Evolutionary conservation across 2,113 vertebrate genomes (phyloP), one percentile per base, ranked within the genome.

Genomic region (Ondatra zibethicus): DNA sequence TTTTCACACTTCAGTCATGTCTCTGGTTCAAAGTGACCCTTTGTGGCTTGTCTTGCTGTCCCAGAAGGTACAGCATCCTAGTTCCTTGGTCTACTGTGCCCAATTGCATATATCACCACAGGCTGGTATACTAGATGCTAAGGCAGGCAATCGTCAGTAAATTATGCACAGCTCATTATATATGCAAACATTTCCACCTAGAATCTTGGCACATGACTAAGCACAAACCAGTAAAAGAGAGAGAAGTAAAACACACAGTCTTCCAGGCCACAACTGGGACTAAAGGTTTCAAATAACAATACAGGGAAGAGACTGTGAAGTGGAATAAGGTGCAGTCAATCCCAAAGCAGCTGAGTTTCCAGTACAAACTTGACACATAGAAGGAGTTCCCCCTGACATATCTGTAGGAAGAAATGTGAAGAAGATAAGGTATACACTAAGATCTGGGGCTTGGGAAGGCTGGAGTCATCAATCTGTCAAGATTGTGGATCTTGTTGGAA

Each of bases 261-360:
- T 39, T 10, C n/a, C 84, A 58, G 16, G 36, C 3, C 23, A 17
- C 29, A 27, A 5, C 13, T 47, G 61, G 7, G 33, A 85, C 27
- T 31, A 86, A 58, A 29, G 36, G 31, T 77, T 55, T 86, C 36
- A 63, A n/a, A 65, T 45, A 88, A 73, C 1, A n/a, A 6, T 9
- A 50, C 17, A 76, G 47, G 17, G 88, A 63, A 81, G 4, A 14
- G 5, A n/a, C 1, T 81, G 33, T 73, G 19, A 66, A 12, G 4
- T 25, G 12, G 29, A 27, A 31, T 0, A 25, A 21, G 12, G 27
- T 27, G 0, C 13, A 65, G 58, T 29, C 19, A 2, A 6, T 3
- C 42, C 27, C 50, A 84, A 36, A 7, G 45, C 75, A 82, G 31
- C 16, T 16, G 19, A 73, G 27, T 65, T 94, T 85, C 47, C 76